Evolutionary conservation across 1,140 invertebrate species (phyloP).

Genomic region (Drosophila oshimai): DNA sequence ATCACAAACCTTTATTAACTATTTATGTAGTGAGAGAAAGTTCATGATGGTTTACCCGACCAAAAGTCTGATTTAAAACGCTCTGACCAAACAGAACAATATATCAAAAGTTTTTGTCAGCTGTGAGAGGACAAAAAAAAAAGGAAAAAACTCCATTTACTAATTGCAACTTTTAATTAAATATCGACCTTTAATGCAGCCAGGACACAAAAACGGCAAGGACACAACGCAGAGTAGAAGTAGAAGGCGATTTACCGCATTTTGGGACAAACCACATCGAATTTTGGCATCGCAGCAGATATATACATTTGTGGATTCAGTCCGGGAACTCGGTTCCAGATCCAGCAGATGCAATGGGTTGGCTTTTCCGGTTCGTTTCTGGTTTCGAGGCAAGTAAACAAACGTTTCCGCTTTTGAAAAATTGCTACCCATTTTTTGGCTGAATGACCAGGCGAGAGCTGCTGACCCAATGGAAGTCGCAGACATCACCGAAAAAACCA

Average conservation of each 20-base stretch:
- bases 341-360: slow-evolving; percentile 12
- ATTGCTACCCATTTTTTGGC: slow-evolving; percentile 59
- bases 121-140: neutral
- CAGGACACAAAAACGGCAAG: slow-evolving; percentile 4
- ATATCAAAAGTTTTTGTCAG: slow-evolving; percentile 37
- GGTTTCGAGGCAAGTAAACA: slow-evolving; percentile 49
- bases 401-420: slow-evolving; percentile 76
- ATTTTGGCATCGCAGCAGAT: slow-evolving; percentile 31
- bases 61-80: slow-evolving; percentile 28
- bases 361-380: slow-evolving; percentile 51
- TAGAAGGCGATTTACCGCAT: slow-evolving; percentile 10
- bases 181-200: slow-evolving; percentile 54
- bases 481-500: slow-evolving; percentile 41
- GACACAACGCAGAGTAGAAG: slow-evolving; percentile 9
- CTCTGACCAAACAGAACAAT: slow-evolving; percentile 1
- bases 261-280: slow-evolving; percentile 39
- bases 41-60: neutral
- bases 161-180: slow-evolving; percentile 73
- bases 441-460: slow-evolving; percentile 14
- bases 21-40: slow-evolving; percentile 8
- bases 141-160: slow-evolving; percentile 24
- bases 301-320: slow-evolving; percentile 19
- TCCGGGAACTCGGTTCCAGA: too few species aligned
- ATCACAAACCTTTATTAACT: neutral
- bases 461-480: slow-evolving; percentile 30